phyloP scores from a whole-genome alignment of 2,113 vertebrate genomes.

The Edolisoma coerulescens region DNA sequence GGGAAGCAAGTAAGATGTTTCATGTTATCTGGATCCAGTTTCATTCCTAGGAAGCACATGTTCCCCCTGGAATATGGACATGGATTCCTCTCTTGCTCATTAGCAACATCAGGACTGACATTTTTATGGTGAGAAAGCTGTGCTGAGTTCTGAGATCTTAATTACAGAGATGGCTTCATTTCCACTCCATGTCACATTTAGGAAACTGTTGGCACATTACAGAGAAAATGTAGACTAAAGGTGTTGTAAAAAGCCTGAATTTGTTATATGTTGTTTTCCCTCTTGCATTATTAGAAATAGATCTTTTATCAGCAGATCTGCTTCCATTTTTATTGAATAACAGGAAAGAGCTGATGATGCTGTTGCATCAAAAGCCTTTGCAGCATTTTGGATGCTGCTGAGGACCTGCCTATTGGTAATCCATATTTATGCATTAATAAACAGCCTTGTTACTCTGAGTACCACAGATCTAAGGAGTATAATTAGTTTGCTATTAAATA shows the following conservation, averaged over 20 bases:
- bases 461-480: neutral
- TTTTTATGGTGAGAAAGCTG: neutral
- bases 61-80: neutral
- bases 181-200: neutral
- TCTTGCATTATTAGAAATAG: neutral
- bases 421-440: slow-evolving; percentile 7
- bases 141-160: neutral
- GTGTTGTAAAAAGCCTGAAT: neutral
- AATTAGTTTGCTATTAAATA: slow-evolving; percentile 14
- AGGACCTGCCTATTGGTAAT: neutral
- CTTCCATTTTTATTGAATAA: neutral
- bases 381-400: neutral
- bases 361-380: neutral
- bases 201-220: neutral
- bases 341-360: neutral
- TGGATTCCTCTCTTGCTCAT: neutral
- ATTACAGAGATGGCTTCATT: neutral
- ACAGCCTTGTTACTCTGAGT: neutral
- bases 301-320: neutral
- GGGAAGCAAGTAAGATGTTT: neutral
- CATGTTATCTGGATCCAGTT: neutral
- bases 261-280: neutral
- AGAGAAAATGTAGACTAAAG: neutral
- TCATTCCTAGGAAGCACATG: neutral
- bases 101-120: neutral